A percentile compares a stretch with the other conserved stretches of the same genome.
Conservation (phyloP, 2,113 vertebrate species). For the Connochaetes taurinus region DNA sequence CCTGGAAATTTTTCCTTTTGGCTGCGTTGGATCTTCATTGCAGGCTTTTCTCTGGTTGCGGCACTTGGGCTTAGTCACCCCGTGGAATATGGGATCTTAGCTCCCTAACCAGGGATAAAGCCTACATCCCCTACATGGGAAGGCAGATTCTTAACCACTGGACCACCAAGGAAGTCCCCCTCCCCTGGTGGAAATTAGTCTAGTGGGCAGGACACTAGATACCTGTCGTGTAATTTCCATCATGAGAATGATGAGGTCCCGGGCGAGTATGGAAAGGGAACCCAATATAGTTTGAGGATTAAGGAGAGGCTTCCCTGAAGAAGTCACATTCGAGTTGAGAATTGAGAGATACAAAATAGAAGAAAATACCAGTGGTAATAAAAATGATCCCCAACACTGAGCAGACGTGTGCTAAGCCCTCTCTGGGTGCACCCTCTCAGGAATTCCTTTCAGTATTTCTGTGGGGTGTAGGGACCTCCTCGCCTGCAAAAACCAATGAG, state of each 20-base stretch:
- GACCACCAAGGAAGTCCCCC: background rate
- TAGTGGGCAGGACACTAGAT: background rate
- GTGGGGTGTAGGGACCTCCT: background rate
- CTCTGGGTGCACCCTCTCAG: background rate
- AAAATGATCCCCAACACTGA: background rate
- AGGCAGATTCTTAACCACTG: background rate
- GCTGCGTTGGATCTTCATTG: background rate
- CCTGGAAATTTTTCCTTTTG: background rate
- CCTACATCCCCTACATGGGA: background rate
- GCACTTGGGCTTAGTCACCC: background rate
- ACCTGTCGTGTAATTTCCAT: rapidly evolving
- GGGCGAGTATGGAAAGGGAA: background rate
- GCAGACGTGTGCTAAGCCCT: background rate
- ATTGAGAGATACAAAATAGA: background rate
- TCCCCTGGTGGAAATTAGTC: background rate
- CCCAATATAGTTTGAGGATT: background rate
- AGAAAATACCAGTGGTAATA: background rate
- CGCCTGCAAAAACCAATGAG: background rate
- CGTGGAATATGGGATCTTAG: background rate
- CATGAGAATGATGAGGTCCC: background rate
- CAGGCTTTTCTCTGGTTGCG: background rate
- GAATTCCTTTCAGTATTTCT: background rate
- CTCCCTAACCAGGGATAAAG: background rate
- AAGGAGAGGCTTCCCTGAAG: background rate
- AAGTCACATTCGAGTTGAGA: background rate